Conservation (phyloP, 2,888 invertebrate species). For the Aleiodes alternator region DNA sequence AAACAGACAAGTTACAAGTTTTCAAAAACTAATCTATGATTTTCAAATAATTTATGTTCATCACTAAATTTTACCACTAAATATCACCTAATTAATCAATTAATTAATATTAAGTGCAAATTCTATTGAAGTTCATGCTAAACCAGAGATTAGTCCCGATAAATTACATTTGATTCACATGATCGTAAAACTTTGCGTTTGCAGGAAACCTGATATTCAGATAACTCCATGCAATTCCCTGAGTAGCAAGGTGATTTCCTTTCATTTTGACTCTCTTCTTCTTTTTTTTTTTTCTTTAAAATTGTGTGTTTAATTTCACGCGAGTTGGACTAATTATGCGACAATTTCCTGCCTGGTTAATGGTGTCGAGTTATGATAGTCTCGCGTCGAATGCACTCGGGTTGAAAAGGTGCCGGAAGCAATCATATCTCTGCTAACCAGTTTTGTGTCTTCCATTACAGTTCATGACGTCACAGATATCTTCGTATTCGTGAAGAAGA, state of each 20-base stretch:
- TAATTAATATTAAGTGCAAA: too few species aligned
- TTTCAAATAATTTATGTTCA: too few species aligned
- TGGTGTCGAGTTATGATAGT: slow-evolving; percentile 34
- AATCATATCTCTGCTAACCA: slow-evolving; percentile 56
- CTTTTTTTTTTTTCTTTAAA: neutral
- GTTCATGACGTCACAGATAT: neutral
- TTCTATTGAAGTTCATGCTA: too few species aligned
- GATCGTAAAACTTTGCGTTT: neutral
- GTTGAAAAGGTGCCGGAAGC: slow-evolving; percentile 52
- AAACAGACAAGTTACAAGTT: too few species aligned
- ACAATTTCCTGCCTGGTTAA: slow-evolving; percentile 31
- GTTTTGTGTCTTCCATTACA: slow-evolving; percentile 43
- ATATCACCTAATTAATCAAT: too few species aligned
- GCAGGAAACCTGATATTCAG: slow-evolving; percentile 3
- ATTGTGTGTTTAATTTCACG: slow-evolving; percentile 22
- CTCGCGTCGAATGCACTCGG: slow-evolving; percentile 22
- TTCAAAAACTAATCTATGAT: too few species aligned
- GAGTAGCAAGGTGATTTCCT: slow-evolving; percentile 4
- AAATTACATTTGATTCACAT: slow-evolving; percentile 5
- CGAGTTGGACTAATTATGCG: slow-evolving; percentile 33
- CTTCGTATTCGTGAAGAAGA: too few species aligned
- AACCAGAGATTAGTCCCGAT: neutral
- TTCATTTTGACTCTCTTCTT: neutral
- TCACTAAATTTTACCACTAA: too few species aligned
- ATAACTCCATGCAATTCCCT: slow-evolving; percentile 6